Base-by-base conservation (phyloP, 2,797 vertebrate species). In the Psittacula derbiana region DNA sequence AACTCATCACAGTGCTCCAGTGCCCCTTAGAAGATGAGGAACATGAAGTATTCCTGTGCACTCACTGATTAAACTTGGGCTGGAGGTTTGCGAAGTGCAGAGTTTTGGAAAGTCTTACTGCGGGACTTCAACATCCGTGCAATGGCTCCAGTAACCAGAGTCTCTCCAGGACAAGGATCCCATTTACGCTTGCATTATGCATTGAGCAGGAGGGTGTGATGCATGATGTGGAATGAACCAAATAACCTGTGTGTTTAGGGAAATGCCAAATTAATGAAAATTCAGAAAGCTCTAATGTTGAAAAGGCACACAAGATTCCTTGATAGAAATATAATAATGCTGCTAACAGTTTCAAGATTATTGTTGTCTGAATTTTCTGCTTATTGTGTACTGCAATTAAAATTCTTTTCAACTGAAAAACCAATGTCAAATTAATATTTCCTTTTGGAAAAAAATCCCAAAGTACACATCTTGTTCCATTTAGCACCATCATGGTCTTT, bases 61-160 rank as follows among this genome's bases (percentile, higher is more conserved):
- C 70, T 94, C 95, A 89, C 86, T 91, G 88, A 80, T 95, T 95
- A 94, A 93, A 85, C 94, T 95, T 96, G 96, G 95, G 95, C 95
- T 97, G 96, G 97, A 98, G 97, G 96, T 98, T 97, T 97, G 97
- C 96, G 95, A 97, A 97, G 96, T 93, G 96, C 97, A 97, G 90
- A 96, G 75, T 96, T 97, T 95, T 96, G 88, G 88, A 93, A 94
- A 74, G 86, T 95, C 88, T 97, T 95, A 65, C 95, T 96, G 81
- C 94, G 61, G 95, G 95, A 97, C 88, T 94, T 96, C 95, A 80
- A 86, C 94, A 95, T 97, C 92, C 85, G 25, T 81, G 80, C 92
- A 94, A 91, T 95, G 94, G 96, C 95, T 97, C 94, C 97, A 97
- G 94, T 97, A 95, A 97, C 96, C 95, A 97, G 92, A 97, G 93